Evolutionary conservation across 2,113 vertebrate species (phyloP), one percentile per base, ranked within the genome.

Genomic region (Microcebus lehilahytsara): DNA sequence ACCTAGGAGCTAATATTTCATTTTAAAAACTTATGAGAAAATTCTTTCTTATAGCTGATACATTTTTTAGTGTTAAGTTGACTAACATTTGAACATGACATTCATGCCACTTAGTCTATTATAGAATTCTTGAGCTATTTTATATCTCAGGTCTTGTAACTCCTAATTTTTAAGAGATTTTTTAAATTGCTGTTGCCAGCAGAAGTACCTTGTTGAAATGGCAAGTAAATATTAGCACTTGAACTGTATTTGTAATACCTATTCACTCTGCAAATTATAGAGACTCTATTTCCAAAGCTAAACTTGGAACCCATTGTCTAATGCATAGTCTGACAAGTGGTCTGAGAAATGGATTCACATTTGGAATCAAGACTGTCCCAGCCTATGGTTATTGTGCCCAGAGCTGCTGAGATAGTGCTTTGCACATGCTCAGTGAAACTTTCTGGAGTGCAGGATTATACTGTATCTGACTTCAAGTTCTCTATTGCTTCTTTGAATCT

Each of bases 151-250:
- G 32, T 32, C 37, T 77, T 20, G 0, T 53, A 94, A 42, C 11
- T 91, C 27, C 32, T 87, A 71, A 77, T 84, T 86, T 93, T 86
- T 51, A 89, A 93, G 56, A 89, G n/a, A 87, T 22, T 90, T 97
- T 93, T 75, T 19, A 96, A 93, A 74, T 91, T 93, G 66, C 62
- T 86, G 2, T 79, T 86, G 19, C 81, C n/a, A 25, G 91, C 51
- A 90, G 56, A 72, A 80, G 42, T 34, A 67, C 9, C 8, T 79
- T 92, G 94, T 58, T 94, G 83, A 27, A 71, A 80, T 53, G 86
- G 9, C 3, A 93, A 85, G 37, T 16, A 62, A 62, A 17, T 56
- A 62, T 79, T 67, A 79, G 32, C 53, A 66, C 34, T 90, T 91
- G 17, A 78, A 37, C 10, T 77, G 16, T 6, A 58, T 94, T 96